A percentile compares a stretch with the other conserved stretches of the same genome.
phyloP scores from a whole-genome alignment of 2,888 invertebrate genomes.

The Deroplatys truncata region DNA sequence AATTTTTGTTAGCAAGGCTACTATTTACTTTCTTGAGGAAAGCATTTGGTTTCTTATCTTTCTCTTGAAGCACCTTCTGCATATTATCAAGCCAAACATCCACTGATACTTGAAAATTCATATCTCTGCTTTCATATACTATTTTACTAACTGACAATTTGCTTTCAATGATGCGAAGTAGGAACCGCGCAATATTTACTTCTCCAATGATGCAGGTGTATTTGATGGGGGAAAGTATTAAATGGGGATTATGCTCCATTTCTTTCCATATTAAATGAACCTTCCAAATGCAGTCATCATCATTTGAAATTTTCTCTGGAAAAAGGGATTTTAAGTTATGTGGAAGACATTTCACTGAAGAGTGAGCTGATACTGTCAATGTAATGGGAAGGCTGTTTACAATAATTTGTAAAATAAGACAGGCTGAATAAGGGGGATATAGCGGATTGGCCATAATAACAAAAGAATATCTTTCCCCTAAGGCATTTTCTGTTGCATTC shows the following conservation, averaged over 20 bases:
- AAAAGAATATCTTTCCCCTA: not conserved
- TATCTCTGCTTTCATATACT: slow-evolving; percentile 9
- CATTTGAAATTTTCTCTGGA: not conserved
- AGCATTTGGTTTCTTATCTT: not conserved
- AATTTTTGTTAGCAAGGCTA: not conserved
- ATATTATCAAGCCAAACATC: slow-evolving; percentile 11
- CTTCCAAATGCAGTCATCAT: not conserved
- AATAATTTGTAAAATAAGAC: not conserved
- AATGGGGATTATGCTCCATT: not conserved
- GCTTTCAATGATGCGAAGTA: slow-evolving; percentile 6
- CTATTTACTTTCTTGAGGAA: not conserved
- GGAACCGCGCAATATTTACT: slow-evolving; percentile 7
- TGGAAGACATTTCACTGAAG: not conserved
- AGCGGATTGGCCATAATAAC: slow-evolving; percentile 8
- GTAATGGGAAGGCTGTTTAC: not conserved
- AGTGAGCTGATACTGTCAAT: not conserved
- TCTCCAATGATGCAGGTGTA: slow-evolving; percentile 2
- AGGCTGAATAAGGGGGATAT: slow-evolving; percentile 5
- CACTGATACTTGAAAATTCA: not conserved
- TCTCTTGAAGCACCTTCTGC: not conserved
- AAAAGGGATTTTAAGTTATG: not conserved
- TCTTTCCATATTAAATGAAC: slow-evolving; percentile 14
- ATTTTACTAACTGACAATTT: not conserved
- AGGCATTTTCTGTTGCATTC: not conserved
- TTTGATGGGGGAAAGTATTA: not conserved